phyloP scores from a whole-genome alignment of 2,797 vertebrate species.

The Myotis daubentonii region DNA sequence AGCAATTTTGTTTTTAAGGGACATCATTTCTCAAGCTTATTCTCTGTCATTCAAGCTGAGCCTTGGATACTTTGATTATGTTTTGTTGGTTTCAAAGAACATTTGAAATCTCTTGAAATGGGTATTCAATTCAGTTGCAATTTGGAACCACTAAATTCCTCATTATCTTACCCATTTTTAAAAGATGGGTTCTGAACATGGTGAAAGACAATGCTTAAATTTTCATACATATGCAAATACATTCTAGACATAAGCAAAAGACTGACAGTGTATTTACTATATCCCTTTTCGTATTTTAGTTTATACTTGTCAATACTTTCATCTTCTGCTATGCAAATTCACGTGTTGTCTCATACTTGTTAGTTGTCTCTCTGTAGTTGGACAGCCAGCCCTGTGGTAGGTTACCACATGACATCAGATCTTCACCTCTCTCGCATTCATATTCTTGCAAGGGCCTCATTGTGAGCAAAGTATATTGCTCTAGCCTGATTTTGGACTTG shows the following conservation, averaged over 20 bases:
- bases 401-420: too few relatives aligned
- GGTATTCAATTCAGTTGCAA: neutral
- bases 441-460: neutral
- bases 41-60: neutral
- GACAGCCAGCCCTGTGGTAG: neutral
- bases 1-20: neutral
- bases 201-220: neutral
- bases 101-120: neutral
- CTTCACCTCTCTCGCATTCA: neutral
- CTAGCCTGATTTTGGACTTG: neutral
- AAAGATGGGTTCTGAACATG: neutral
- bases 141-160: neutral
- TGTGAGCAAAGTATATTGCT: neutral
- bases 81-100: neutral
- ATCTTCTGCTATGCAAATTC: neutral
- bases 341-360: neutral
- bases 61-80: neutral
- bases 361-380: neutral
- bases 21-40: neutral
- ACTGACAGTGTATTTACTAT: neutral
- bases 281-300: neutral
- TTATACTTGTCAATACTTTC: neutral
- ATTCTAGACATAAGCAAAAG: neutral
- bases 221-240: neutral
- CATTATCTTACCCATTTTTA: neutral